Percentiles rank a stretch among this genome's conserved stretches.
Evolutionary conservation across 2,113 vertebrate species (phyloP).

Genomic region (Epinephelus moara): DNA sequence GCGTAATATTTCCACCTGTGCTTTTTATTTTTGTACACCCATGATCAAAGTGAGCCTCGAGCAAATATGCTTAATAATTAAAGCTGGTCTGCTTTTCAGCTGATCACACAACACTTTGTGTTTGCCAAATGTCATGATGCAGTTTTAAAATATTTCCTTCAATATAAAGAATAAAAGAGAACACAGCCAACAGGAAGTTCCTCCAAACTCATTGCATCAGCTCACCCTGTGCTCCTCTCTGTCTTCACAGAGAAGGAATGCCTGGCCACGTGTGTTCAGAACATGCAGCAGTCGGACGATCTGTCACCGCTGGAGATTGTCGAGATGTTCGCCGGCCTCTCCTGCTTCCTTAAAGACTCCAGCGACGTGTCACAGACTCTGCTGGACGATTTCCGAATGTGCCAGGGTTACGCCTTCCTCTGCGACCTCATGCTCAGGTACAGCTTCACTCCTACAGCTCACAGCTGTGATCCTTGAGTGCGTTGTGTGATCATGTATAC

Average conservation of each 20-base stretch:
- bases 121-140: background rate
- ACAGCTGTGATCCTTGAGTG: background rate
- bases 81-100: background rate
- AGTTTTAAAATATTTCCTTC: background rate
- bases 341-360: conserved; percentile 99
- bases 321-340: conserved; percentile 98
- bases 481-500: background rate
- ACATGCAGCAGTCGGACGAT: conserved; percentile 99
- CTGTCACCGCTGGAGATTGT: conserved; percentile 97
- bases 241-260: conserved; percentile 94
- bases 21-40: background rate
- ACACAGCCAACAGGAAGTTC: background rate
- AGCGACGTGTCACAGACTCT: conserved; percentile 96
- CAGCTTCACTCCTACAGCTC: background rate
- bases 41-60: background rate
- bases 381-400: conserved; percentile 97
- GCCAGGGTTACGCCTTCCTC: conserved; percentile 98
- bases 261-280: conserved; percentile 96
- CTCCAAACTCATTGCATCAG: background rate
- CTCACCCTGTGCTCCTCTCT: background rate
- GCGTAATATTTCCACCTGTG: background rate
- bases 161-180: background rate
- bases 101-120: background rate
- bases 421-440: conserved; percentile 97
- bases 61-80: background rate